These are phyloP conservation scores for Copidosoma floridanum DNA, from an alignment of 1,140 invertebrate species.

Conservation along the genomic window DNA sequence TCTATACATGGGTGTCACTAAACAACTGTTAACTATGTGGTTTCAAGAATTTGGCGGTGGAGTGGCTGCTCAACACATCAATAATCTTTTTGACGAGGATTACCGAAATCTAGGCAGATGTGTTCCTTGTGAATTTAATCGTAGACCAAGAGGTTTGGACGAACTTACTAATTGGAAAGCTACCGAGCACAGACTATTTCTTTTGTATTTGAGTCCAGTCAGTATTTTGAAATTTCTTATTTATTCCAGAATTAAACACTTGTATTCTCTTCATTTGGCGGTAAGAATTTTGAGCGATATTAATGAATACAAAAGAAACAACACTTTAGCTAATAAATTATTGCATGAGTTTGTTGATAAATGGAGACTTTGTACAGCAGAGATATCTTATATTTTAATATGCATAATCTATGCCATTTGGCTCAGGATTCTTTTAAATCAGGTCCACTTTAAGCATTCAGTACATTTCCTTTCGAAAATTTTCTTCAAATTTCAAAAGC, in stretches of 20 bases:
- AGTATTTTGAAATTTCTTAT: constrained; percentile 24
- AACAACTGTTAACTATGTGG: constrained; percentile 42
- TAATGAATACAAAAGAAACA: background rate
- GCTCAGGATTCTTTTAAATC: constrained; percentile 15
- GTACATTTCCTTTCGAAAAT: constrained; percentile 31
- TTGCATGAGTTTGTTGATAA: constrained; percentile 24
- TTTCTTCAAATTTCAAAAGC: constrained; percentile 25
- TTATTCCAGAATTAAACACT: constrained; percentile 23
- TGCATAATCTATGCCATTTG: constrained; percentile 34
- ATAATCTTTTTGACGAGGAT: constrained; percentile 12
- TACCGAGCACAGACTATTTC: constrained; percentile 20
- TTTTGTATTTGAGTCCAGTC: too few relatives aligned
- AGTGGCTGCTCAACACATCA: constrained; percentile 1
- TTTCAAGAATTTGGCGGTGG: constrained; percentile 27
- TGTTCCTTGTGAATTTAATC: constrained; percentile 36
- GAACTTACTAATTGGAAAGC: constrained; percentile 16
- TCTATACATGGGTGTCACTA: constrained; percentile 22
- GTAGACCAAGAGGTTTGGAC: constrained; percentile 34
- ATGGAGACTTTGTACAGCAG: constrained; percentile 24
- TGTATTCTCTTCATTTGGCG: constrained; percentile 14
- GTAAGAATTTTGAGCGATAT: background rate
- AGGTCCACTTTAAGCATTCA: constrained; percentile 27
- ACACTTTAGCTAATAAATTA: constrained; percentile 26
- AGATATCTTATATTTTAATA: constrained; percentile 32
- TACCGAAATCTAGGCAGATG: background rate